Conservation (phyloP, 2,113 vertebrate species). For the Cephalopholis sonnerati region DNA sequence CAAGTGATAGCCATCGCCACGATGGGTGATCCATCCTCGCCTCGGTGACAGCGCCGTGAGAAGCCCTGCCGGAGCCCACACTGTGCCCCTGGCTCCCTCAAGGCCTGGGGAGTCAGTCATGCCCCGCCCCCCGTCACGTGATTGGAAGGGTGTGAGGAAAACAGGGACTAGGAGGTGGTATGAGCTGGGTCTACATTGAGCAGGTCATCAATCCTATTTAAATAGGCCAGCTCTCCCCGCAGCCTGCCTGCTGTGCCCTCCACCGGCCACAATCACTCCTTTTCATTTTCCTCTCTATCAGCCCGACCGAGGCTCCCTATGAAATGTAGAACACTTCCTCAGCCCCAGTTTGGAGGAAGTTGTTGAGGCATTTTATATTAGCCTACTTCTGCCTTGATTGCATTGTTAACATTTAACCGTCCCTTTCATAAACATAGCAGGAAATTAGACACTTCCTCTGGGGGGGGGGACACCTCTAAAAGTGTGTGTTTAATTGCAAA, state of each 20-base stretch:
- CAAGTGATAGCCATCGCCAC: conserved; percentile 71
- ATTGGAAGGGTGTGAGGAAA: conserved; percentile 28
- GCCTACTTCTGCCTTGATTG: background rate
- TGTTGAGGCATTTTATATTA: conserved; percentile 20
- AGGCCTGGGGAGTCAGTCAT: conserved; percentile 45
- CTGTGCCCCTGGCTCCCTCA: conserved; percentile 18
- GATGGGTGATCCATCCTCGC: conserved; percentile 70
- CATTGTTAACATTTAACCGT: conserved; percentile 4
- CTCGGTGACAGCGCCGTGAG: conserved; percentile 38
- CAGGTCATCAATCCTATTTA: conserved; percentile 84
- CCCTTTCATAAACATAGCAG: conserved; percentile 47
- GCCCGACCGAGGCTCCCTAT: conserved; percentile 1
- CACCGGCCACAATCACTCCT: conserved; percentile 68
- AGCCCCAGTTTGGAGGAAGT: conserved; percentile 33
- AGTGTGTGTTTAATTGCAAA: conserved; percentile 39
- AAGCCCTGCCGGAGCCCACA: conserved; percentile 23
- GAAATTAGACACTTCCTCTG: conserved; percentile 14
- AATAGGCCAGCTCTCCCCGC: conserved; percentile 75
- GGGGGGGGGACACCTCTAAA: background rate
- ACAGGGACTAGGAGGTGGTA: background rate
- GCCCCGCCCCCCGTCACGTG: conserved; percentile 1
- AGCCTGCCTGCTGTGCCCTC: conserved; percentile 68
- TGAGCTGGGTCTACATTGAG: conserved; percentile 56
- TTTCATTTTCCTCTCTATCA: conserved; percentile 53
- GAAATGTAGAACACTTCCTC: conserved; percentile 51